phyloP scores from a whole-genome alignment of 2,113 vertebrate genomes.

The Psittacula cyanocephala region DNA sequence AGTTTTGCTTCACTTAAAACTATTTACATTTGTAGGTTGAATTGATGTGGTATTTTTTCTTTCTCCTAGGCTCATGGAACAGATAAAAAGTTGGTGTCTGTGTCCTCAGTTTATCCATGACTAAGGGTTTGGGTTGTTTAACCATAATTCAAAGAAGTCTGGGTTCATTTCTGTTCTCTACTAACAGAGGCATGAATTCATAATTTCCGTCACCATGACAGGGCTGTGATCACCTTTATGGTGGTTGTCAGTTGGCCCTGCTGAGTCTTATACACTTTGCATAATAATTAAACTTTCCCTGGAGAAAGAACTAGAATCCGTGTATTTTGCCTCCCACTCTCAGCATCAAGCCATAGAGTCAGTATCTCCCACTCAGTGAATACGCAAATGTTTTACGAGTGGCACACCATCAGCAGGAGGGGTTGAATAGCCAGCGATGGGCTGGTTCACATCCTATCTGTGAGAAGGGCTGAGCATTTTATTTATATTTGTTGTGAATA shows the following conservation, averaged over 20 bases:
- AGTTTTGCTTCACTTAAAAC: neutral
- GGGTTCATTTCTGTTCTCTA: neutral
- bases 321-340: conserved; percentile 42
- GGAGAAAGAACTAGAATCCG: neutral
- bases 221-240: neutral
- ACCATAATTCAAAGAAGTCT: neutral
- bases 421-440: neutral
- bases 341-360: conserved; percentile 20
- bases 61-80: neutral
- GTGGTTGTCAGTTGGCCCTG: neutral
- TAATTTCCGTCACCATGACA: neutral
- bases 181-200: neutral
- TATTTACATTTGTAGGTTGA: neutral
- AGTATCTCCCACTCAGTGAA: conserved; percentile 11
- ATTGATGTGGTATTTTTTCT: neutral
- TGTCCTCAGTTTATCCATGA: neutral
- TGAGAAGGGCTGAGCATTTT: neutral
- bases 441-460: neutral
- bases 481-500: neutral
- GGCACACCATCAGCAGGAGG: neutral
- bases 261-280: neutral
- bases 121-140: neutral
- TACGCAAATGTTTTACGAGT: neutral
- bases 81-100: neutral
- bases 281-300: neutral